A percentile compares a stretch with the other conserved stretches of the same genome.
Conservation (phyloP, 1,140 invertebrate genomes). For the Proctacanthus coquilletti region DNA sequence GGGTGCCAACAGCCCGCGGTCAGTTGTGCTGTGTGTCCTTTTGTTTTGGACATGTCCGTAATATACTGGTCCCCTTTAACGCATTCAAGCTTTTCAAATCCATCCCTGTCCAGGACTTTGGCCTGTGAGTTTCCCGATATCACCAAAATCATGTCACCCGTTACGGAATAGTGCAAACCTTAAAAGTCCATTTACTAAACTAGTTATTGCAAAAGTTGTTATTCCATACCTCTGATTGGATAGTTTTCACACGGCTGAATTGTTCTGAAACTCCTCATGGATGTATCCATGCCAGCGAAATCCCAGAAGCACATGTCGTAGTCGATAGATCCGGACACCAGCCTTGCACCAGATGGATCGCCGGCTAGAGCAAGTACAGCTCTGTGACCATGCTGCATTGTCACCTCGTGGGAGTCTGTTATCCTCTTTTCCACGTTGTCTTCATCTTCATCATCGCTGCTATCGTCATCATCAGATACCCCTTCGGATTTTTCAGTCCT, state of each 20-base stretch:
- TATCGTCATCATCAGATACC: slow-evolving; percentile 11
- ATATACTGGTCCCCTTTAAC: slow-evolving; percentile 96
- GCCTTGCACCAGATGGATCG: slow-evolving; percentile 81
- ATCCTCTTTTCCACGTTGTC: slow-evolving; percentile 42
- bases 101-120: slow-evolving; percentile 91
- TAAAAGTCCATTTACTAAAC: no score
- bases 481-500: slow-evolving; percentile 8
- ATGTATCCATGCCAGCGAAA: slow-evolving; percentile 93
- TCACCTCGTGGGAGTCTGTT: slow-evolving; percentile 64
- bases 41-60: slow-evolving; percentile 83
- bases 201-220: no score
- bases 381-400: slow-evolving; percentile 71
- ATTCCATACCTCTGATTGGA: slow-evolving; percentile 78
- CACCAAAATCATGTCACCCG: slow-evolving; percentile 87
- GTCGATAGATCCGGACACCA: slow-evolving; percentile 86
- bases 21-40: slow-evolving; percentile 87
- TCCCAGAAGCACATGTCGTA: slow-evolving; percentile 97
- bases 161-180: slow-evolving; percentile 82
- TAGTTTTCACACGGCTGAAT: slow-evolving; percentile 90
- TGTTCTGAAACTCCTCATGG: slow-evolving; percentile 78
- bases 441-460: slow-evolving; percentile 35
- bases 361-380: slow-evolving; percentile 74
- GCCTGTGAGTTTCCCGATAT: slow-evolving; percentile 83
- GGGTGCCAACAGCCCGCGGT: slow-evolving; percentile 93
- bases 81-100: slow-evolving; percentile 89